Base-by-base conservation (phyloP, 2,797 vertebrate genomes). In the Rhinella marina region DNA sequence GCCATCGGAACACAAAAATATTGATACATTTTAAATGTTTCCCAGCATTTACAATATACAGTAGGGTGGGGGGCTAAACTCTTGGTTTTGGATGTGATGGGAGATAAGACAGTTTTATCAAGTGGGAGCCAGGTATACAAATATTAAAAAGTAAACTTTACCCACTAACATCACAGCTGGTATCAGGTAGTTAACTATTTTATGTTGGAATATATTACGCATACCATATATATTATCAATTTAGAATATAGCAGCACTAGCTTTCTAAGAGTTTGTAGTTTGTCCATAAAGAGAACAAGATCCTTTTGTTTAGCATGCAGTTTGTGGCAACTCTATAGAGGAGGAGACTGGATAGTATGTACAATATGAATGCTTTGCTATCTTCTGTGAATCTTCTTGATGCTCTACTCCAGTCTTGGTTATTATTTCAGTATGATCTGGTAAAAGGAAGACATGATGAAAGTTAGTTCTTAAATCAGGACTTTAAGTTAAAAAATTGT, bases 381-480 rank as follows among this genome's bases (percentile, higher is more conserved):
- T 95, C 95, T 96, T 95, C 93, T 95, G 93, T 92, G 96, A 96
- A 94, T 96, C 96, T 92, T 96, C 95, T 91, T 96, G 95, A 94
- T 97, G 97, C 94, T 96, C 96, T 90, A 94, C 94, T 93, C 95
- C 95, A 29, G 93, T 96, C 93, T 96, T 95, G 96, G 90, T 91
- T 88, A 93, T 96, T 97, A 99, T 96, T 99, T 99, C 97, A 99
- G 97, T 95, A 99, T 98, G 95, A 99, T 99, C 98, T 99, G 97
- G 95, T 86, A 92, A 92, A 93, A 91, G 94, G 91, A 93, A 92
- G 87, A 86, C 94, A 91, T 14, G 56, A 14, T 70, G 13, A 57
- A 16, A 62, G 72, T 89, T 68, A 81, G 21, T 61, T 59, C 27
- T 21, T 25, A 32, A 21, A 80, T 77, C 11, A 14, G 2, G 7